A percentile compares a stretch with the other conserved stretches of the same genome.
Conservation (phyloP, 2,113 vertebrate species). For the Gavialis gangeticus region DNA sequence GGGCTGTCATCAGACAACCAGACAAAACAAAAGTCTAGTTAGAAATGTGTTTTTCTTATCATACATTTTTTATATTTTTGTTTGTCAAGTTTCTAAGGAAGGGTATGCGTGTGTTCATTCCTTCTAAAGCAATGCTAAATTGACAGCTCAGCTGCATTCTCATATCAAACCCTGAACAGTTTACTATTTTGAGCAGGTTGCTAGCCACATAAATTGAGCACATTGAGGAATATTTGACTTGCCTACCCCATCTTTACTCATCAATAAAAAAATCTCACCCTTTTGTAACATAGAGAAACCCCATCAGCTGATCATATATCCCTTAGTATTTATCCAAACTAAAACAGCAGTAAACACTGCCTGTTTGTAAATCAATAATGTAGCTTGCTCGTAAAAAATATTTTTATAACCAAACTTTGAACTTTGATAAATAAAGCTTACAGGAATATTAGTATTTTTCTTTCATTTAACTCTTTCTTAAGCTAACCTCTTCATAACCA, state of each 20-base stretch:
- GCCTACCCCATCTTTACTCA: not conserved
- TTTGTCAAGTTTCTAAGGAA: not conserved
- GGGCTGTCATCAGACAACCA: not conserved
- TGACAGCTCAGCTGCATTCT: not conserved
- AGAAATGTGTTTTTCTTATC: not conserved
- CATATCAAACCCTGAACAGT: not conserved
- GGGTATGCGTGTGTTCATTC: not conserved
- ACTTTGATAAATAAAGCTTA: not conserved
- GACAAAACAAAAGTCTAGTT: not conserved
- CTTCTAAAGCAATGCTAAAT: not conserved
- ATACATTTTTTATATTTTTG: not conserved
- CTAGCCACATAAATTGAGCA: not conserved
- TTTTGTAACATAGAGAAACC: fast-evolving
- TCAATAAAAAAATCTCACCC: not conserved
- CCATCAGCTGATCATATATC: not conserved
- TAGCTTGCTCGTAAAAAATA: not conserved
- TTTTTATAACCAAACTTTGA: not conserved
- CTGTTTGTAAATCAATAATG: not conserved
- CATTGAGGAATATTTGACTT: not conserved
- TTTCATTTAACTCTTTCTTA: not conserved
- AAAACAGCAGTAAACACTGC: not conserved
- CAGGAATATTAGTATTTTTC: not conserved
- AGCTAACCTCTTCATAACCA: not conserved
- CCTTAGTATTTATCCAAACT: not conserved
- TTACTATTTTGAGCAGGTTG: not conserved